Conservation (phyloP, 2,113 vertebrate species). For the Microtus pennsylvanicus region DNA sequence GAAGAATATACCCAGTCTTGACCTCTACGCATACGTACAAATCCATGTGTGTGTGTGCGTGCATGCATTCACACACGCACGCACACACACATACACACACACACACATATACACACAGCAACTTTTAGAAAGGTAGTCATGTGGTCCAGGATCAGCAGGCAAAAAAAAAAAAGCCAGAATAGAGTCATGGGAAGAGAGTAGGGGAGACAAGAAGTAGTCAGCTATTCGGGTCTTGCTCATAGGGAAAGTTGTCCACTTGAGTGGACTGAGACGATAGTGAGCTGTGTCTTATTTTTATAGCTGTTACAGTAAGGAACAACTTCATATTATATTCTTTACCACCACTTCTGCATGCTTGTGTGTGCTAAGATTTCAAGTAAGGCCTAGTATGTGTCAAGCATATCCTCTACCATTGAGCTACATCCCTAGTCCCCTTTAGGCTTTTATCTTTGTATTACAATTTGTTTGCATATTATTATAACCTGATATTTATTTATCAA, state of each 20-base stretch:
- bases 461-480: background rate
- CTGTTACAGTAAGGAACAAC: background rate
- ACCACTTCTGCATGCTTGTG: rapidly evolving
- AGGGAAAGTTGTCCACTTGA: background rate
- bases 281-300: background rate
- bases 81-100: background rate
- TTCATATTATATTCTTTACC: background rate
- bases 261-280: background rate
- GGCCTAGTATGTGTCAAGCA: background rate
- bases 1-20: background rate
- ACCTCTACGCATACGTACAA: background rate
- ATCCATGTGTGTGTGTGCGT: background rate
- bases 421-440: background rate
- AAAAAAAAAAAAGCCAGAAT: background rate
- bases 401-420: background rate
- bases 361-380: background rate
- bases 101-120: background rate
- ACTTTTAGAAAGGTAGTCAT: background rate
- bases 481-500: background rate
- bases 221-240: background rate
- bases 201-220: background rate
- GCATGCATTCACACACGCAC: background rate
- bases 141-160: background rate
- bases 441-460: background rate
- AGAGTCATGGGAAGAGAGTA: background rate